Conservation (phyloP, 1,140 invertebrate species). For the Ceratina japonica region DNA sequence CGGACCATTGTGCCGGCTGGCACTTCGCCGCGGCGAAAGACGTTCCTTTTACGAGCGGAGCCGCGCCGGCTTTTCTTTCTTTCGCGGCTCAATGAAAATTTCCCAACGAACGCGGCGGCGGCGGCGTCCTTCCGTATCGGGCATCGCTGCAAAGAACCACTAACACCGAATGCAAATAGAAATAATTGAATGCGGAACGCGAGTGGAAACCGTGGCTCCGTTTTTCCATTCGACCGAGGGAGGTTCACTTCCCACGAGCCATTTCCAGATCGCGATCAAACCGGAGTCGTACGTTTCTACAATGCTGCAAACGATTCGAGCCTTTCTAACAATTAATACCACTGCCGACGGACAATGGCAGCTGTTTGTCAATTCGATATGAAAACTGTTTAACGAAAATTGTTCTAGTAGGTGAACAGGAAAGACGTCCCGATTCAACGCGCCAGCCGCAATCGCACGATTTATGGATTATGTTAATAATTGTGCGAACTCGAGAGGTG, state of each 20-base stretch:
- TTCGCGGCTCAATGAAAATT: slow-evolving; percentile 7
- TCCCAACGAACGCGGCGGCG: slow-evolving; percentile 13
- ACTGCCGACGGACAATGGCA: not conserved
- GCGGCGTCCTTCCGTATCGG: slow-evolving; percentile 5
- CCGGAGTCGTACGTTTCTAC: not conserved
- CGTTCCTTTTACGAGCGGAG: not conserved
- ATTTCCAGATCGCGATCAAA: not conserved
- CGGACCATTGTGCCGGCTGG: slow-evolving; percentile 23
- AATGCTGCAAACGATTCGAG: too few species aligned
- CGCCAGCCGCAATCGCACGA: not conserved
- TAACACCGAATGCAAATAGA: slow-evolving; percentile 23
- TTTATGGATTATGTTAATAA: slow-evolving; percentile 17
- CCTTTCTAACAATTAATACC: not conserved
- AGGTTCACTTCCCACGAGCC: slow-evolving; percentile 4
- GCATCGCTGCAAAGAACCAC: not conserved
- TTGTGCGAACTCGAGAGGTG: slow-evolving; percentile 1
- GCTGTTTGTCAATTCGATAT: not conserved
- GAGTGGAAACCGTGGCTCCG: not conserved
- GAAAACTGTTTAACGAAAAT: not conserved
- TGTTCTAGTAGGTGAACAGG: not conserved
- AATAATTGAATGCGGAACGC: not conserved
- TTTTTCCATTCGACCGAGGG: not conserved
- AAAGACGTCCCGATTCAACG: not conserved
- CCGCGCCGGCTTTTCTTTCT: slow-evolving; percentile 16
- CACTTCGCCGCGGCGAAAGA: not conserved